phyloP scores from a whole-genome alignment of 2,888 invertebrate species.

The Thyatira batis region DNA sequence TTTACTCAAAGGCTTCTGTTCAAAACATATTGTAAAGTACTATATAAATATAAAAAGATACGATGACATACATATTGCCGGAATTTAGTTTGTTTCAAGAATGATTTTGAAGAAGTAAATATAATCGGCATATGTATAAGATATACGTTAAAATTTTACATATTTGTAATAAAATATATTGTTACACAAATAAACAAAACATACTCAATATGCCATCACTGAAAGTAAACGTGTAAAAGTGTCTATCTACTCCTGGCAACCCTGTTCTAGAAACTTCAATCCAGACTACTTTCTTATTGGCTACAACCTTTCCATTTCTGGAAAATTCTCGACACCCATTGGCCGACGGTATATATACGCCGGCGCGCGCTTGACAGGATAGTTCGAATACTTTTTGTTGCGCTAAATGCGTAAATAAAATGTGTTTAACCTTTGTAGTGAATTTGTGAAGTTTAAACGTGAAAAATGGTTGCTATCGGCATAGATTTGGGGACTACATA shows the following conservation, averaged over 20 bases:
- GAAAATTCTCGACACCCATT: constrained; percentile 56
- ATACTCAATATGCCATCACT: too few relatives aligned
- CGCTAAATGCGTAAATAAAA: not conserved
- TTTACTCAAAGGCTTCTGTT: too few relatives aligned
- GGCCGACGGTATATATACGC: constrained; percentile 53
- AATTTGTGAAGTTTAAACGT: not conserved
- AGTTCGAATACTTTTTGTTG: constrained; percentile 24
- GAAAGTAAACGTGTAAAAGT: constrained; percentile 7
- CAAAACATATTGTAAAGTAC: too few relatives aligned
- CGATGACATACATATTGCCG: too few relatives aligned
- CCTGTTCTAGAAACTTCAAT: constrained; percentile 49
- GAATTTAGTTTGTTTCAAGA: too few relatives aligned
- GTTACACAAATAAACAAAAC: too few relatives aligned
- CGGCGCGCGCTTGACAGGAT: constrained; percentile 31
- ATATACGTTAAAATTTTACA: too few relatives aligned
- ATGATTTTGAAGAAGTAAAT: too few relatives aligned
- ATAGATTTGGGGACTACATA: constrained; percentile 67
- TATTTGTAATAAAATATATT: too few relatives aligned
- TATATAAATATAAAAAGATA: too few relatives aligned
- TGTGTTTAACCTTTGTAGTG: not conserved
- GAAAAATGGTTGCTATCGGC: constrained; percentile 60
- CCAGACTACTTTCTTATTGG: constrained; percentile 50
- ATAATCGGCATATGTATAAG: too few relatives aligned
- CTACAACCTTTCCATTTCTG: constrained; percentile 19
- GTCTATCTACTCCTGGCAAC: constrained; percentile 35